Evolutionary conservation across 2,113 vertebrate species (phyloP).

Genomic region (Dipodomys stephensi): DNA sequence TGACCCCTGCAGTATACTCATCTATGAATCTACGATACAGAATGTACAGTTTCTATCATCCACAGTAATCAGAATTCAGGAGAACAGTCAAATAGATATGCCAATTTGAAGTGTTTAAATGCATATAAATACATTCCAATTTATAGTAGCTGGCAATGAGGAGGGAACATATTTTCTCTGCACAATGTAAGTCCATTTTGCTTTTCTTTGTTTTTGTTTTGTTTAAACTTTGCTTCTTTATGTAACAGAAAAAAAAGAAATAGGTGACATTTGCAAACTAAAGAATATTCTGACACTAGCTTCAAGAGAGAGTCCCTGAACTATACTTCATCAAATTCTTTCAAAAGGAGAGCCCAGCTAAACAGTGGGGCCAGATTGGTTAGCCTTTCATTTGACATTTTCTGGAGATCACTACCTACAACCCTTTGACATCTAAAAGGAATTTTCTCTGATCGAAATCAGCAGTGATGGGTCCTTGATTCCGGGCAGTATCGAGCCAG

Average conservation of each 20-base stretch:
- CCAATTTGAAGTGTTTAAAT: background rate
- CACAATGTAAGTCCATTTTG: background rate
- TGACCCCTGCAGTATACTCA: fast-evolving
- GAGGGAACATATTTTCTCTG: background rate
- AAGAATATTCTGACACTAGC: background rate
- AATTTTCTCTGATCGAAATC: background rate
- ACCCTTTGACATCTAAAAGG: background rate
- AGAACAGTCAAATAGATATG: background rate
- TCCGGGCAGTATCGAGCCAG: background rate
- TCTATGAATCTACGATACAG: background rate
- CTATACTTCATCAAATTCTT: background rate
- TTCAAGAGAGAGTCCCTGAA: background rate
- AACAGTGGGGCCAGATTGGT: background rate
- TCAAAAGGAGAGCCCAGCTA: background rate
- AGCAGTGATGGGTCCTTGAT: background rate
- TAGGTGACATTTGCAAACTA: conserved; percentile 10
- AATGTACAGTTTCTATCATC: background rate
- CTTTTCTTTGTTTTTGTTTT: too few species aligned
- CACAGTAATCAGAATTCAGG: background rate
- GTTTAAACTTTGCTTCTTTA: background rate
- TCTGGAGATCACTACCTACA: background rate
- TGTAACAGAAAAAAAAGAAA: conserved; percentile 9
- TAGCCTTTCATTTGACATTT: background rate
- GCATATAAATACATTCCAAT: background rate
- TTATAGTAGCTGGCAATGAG: background rate